A percentile compares a stretch with the other conserved stretches of the same genome.
Conservation (phyloP, 2,888 invertebrate species). For the Xylota sylvarum region DNA sequence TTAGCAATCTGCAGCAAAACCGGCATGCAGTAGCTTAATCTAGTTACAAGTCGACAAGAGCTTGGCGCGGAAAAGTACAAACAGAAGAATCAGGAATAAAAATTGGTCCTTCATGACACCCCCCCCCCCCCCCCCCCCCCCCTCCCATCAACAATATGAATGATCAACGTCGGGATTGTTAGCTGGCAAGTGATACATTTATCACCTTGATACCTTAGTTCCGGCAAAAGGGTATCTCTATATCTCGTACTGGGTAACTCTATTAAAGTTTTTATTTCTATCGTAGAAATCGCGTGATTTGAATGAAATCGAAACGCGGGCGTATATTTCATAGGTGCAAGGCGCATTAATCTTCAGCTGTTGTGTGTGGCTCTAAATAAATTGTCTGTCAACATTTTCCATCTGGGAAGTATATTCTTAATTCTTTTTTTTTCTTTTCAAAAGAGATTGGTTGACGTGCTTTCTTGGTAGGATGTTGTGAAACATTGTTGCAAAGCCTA, state of each 20-base stretch:
- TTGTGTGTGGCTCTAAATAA: conserved; percentile 49
- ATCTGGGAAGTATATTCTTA: conserved; percentile 22
- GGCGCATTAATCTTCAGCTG: conserved; percentile 61
- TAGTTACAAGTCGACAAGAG: not conserved
- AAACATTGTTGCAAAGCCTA: conserved; percentile 31
- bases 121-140: conserved; percentile 24
- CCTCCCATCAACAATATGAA: conserved; percentile 39
- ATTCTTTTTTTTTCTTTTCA: not conserved
- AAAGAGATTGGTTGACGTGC: not conserved
- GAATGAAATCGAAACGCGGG: conserved; percentile 59
- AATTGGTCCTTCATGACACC: conserved; percentile 34
- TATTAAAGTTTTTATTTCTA: conserved; percentile 54
- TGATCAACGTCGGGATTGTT: conserved; percentile 53
- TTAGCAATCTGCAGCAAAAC: not conserved
- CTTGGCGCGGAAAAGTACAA: conserved; percentile 45
- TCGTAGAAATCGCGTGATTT: conserved; percentile 71
- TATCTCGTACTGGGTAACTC: conserved; percentile 7
- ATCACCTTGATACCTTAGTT: conserved; percentile 67
- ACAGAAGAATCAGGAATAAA: conserved; percentile 12
- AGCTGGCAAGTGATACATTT: conserved; percentile 62
- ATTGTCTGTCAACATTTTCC: conserved; percentile 66
- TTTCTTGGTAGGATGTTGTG: not conserved
- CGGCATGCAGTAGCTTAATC: conserved; percentile 42
- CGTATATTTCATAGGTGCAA: conserved; percentile 62
- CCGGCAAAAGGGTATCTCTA: conserved; percentile 43